Evolutionary conservation across 2,113 vertebrate genomes (phyloP), one percentile per base, ranked within the genome.

Genomic region (Sisor rabdophorus): DNA sequence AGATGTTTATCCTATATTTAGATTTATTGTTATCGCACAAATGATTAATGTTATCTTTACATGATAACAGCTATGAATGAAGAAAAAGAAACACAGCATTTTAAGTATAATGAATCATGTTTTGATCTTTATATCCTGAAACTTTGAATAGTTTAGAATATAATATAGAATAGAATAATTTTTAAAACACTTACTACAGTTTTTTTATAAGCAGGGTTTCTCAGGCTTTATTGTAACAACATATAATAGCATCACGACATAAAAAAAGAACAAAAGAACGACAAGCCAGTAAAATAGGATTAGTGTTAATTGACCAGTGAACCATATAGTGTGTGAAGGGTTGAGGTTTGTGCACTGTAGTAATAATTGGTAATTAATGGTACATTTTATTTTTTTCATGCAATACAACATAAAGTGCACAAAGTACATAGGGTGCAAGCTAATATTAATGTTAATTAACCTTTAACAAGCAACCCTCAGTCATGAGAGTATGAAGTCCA

Each of bases 401-500:
- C 0, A 40, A 4, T 65, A 65, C 36, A 64, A 22, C 20, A 47
- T n/a, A 65, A 15, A 36, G 19, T 63, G 30, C 30, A 60, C 58
- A 60, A 20, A 65, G 61, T 65, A 44, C 12, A 65, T 9, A 44
- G 9, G 40, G 40, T 44, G 10, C 40, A 32, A 17, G 8, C 8
- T 15, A 15, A 47, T 54, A 58, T 47, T 58, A 72, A 72, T 58
- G 9, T 20, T 28, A 73, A 58, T 60, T 59, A 59, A 30, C 24
- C 55, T 60, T 73, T 73, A 48, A 60, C 55, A 60, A 60, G 55
- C 32, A 28, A 15, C 6, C 17, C 17, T 26, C 17, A 19, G 22
- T 73, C 17, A 59, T 20, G 13, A 59, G 10, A 60, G 55, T 32
- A 48, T 60, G 71, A 73, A 73, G 55, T 60, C 55, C 40, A 11